These are phyloP conservation scores for Drosophila rufa DNA, from an alignment of 1,140 invertebrate species.

Conservation along the genomic window DNA sequence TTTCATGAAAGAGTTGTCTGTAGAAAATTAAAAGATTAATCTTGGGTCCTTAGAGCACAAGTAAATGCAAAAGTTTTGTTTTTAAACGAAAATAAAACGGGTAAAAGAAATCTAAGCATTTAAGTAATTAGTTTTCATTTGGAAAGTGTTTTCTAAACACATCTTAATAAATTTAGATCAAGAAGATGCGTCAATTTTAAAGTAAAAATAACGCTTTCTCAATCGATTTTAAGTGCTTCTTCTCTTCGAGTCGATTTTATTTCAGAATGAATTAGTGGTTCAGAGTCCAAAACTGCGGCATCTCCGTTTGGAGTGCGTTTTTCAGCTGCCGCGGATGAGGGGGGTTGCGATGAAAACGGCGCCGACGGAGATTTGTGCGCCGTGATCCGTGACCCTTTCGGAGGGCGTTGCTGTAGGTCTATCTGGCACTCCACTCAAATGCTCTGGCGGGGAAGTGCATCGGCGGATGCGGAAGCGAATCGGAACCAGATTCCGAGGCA, in stretches of 20 bases:
- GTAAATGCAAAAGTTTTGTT: too few relatives aligned
- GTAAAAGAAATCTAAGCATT: too few relatives aligned
- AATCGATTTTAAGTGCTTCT: background rate
- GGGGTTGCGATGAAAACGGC: background rate
- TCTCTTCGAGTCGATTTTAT: background rate
- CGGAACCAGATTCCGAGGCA: constrained; percentile 17
- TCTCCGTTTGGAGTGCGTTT: constrained; percentile 39
- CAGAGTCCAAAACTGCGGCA: background rate
- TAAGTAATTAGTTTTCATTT: too few relatives aligned
- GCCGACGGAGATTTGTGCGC: constrained; percentile 34
- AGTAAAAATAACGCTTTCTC: background rate
- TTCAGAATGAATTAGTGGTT: background rate
- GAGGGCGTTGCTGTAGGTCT: constrained; percentile 34
- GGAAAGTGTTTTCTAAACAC: too few relatives aligned
- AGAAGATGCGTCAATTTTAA: too few relatives aligned
- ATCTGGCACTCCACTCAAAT: constrained; percentile 13
- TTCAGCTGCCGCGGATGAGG: constrained; percentile 3
- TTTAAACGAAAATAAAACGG: too few relatives aligned
- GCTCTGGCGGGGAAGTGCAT: constrained; percentile 26
- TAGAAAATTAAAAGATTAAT: too few relatives aligned
- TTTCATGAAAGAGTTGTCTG: too few relatives aligned
- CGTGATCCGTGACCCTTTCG: constrained; percentile 37
- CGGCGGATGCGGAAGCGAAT: constrained; percentile 3
- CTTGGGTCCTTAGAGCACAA: too few relatives aligned
- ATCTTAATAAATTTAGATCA: too few relatives aligned